A percentile compares a stretch with the other conserved stretches of the same genome.
Evolutionary conservation across 2,888 invertebrate species (phyloP).

Genomic region (Taenaris catops): DNA sequence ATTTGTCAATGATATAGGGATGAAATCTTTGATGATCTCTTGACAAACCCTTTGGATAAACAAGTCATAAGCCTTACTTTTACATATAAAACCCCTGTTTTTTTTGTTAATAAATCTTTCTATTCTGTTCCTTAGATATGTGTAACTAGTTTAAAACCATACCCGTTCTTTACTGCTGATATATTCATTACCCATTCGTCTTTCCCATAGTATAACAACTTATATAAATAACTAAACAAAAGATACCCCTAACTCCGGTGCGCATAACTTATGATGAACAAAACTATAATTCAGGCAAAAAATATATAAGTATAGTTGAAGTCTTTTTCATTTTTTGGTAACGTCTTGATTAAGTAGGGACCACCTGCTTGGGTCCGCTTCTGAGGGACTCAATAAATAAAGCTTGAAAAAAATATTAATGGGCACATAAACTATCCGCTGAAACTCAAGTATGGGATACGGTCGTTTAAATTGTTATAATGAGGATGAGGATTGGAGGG

Average conservation of each 20-base stretch:
- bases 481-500: conserved; percentile 41
- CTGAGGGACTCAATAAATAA: conserved; percentile 67
- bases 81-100: no score
- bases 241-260: conserved; percentile 42
- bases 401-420: conserved; percentile 62
- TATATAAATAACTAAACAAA: conserved; percentile 68
- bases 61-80: no score
- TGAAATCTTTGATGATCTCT: no score
- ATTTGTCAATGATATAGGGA: no score
- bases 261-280: conserved; percentile 59
- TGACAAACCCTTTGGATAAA: no score
- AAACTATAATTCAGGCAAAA: conserved; percentile 69
- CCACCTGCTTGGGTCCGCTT: conserved; percentile 67
- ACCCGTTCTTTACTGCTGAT: conserved; percentile 62
- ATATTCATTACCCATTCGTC: conserved; percentile 71
- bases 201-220: conserved; percentile 70
- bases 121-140: no score
- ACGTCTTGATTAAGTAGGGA: conserved; percentile 79
- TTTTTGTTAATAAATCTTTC: no score
- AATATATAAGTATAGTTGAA: conserved; percentile 58
- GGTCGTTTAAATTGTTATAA: conserved; percentile 48
- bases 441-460: conserved; percentile 57
- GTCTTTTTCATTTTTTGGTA: conserved; percentile 65
- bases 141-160: conserved; percentile 48
- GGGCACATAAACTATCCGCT: conserved; percentile 65